Base-by-base conservation (phyloP, 2,888 invertebrate genomes). In the Trachelus tabidus region DNA sequence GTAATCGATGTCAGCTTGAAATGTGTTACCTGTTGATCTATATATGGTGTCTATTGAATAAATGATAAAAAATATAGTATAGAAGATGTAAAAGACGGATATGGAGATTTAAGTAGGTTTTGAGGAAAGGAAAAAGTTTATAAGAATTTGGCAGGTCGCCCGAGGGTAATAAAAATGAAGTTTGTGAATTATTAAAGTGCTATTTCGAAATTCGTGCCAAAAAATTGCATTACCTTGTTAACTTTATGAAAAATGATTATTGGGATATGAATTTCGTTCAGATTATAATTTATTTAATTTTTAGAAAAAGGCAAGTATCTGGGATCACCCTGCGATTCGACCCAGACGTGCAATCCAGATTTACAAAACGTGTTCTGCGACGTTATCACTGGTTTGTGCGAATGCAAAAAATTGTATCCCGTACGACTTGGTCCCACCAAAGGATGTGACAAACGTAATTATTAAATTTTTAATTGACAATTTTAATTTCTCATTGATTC, bases 401-500 rank as follows among this genome's bases (percentile, higher is more conserved):
- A 95, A 90, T 97, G 97, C 92, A 96, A 96, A 88, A 95, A 95
- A 88, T 95, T 95, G 87, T 96, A 95, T 92, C 96, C 97, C n/a
- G 97, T 97, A 85, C 94, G 94, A 87, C 94, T 97, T 84, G 96
- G 96, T 80, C 94, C 94, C 85, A 93, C 93, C 85, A 95, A 94
- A 87, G 97, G 97, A 88, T 97, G 97, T 92, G 96, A 95, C 89
- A 96, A 96, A 94, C 96, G 97, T 97, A 92, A 94, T 95, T 93
- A 82, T 37, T 34, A 11, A 33, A 33, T 12, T 71, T 71, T 31
- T 15, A 71, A 71, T 56, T 1, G 2, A 56, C 40, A 40, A 40
- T 15, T 3, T 56, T 56, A 56, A 56, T 56, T 6, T 15, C 9
- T 23, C 9, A 56, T 23, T 23, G 2, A 23, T 56, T 15, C 56